Percentiles rank a stretch among this genome's conserved stretches.
These are phyloP conservation scores for Megamerina dolium DNA, from an alignment of 2,888 invertebrate genomes.

Conservation along the genomic window DNA sequence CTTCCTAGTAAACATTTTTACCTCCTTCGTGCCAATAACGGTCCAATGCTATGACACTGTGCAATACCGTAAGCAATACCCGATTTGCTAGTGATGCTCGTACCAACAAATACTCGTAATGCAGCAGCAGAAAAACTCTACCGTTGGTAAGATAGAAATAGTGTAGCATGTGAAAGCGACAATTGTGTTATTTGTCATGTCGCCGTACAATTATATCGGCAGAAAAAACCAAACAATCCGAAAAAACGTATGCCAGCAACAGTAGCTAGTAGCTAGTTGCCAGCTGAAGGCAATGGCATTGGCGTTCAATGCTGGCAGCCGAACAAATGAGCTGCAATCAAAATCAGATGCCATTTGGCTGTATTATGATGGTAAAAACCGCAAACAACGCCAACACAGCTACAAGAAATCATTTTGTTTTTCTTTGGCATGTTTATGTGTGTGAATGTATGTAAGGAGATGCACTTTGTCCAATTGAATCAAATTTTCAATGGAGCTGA, in stretches of 20 bases:
- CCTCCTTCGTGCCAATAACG: too few relatives aligned
- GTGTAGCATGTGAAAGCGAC: too few relatives aligned
- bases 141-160: too few relatives aligned
- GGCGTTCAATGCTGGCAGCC: conserved; percentile 5
- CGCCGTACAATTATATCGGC: conserved; percentile 16
- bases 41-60: too few relatives aligned
- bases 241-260: conserved; percentile 8
- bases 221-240: conserved; percentile 5
- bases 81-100: too few relatives aligned
- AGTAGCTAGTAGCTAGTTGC: neutral
- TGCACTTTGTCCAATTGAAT: conserved; percentile 44
- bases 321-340: conserved; percentile 17
- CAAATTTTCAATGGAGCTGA: conserved; percentile 36
- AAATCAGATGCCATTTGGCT: conserved; percentile 4
- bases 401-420: too few relatives aligned
- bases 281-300: conserved; percentile 2
- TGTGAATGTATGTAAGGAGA: conserved; percentile 15
- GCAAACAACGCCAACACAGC: neutral
- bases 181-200: conserved; percentile 16
- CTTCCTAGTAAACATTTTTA: too few relatives aligned
- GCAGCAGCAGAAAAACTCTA: too few relatives aligned
- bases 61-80: too few relatives aligned
- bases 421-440: conserved; percentile 11
- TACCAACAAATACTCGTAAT: too few relatives aligned
- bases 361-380: too few relatives aligned